Evolutionary conservation across 2,888 invertebrate species (phyloP), one percentile per base, ranked within the genome.

Genomic region (Fragum fragum): DNA sequence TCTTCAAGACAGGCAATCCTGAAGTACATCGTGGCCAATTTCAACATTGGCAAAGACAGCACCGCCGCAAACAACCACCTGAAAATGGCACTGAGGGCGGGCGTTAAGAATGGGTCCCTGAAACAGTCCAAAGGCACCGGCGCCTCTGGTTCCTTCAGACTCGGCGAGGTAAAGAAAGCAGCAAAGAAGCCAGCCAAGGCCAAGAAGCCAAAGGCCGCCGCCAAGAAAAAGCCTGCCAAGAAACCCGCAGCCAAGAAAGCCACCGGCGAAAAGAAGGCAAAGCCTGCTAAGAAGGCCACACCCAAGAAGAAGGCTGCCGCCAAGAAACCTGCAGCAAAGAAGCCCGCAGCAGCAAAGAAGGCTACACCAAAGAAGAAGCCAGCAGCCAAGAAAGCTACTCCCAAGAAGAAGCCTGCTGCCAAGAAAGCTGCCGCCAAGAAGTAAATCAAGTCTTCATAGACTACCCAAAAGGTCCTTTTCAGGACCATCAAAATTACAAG

Each of bases 1-100:
- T 95, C 95, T 23, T 95, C 95, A 7, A 91, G 95, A 71, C 94
- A 94, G 84, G 95, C 95, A 26, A 94, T 95, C 82, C 88, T 95
- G 74, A 95, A 95, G 83, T 94, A 94, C 91, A 94, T 95, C 79
- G 76, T 92, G 57, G 88, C 91, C 39, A 92, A 94, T 91, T 95
- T 92, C 93, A 94, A 93, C 71, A 94, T 95, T 42, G 94, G 93
- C 36, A 94, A 95, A 76, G 90, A 93, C 74, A 94, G 93, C 81
- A 83, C 90, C 14, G 91, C 93, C 82, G n/a, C n/a, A n/a, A 95
- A 95, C 90, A 87, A 90, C 52, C 94, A 94, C 76, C 88, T 95
- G 81, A 94, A 95, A 81, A 82, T 92, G 59, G 94, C 95, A 6
- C 89, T 95, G 71, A 92, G 91, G 63, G 91, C 92, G 29, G 94